Base-by-base conservation (phyloP, 1,140 invertebrate genomes). In the Drosophila nannoptera region DNA sequence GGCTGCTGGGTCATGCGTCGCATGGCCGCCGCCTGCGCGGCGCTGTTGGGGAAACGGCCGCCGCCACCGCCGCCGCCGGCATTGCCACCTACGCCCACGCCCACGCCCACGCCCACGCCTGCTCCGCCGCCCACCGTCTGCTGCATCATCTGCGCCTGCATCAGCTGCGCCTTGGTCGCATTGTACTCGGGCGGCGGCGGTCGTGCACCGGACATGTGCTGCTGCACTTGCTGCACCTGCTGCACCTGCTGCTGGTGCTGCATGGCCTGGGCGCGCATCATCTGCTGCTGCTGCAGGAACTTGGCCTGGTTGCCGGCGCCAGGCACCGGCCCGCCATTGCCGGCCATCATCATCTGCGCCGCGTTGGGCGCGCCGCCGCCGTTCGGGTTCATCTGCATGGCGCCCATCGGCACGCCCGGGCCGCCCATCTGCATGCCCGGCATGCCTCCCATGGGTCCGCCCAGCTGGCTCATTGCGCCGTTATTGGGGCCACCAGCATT, bases 131-230 rank as follows among this genome's bases (percentile, higher is more conserved):
- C 53, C 88, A 89, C 68, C 77, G 91, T 82, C 78, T 90, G 84
- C 87, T 90, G 84, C 81, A 78, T 82, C 84, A 77, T 87, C 70
- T 72, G 87, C 16, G 73, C 88, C 76, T 92, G 92, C 91, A 92
- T 92, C 90, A 93, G 92, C 89, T 90, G 93, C 78, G 90, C 69
- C 87, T 91, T 93, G 68, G 90, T 91, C 4, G 93, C 92, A 90
- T 94, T 95, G 89, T 95, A 95, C 86, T 95, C 94, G 2, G 94
- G 94, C 31, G 94, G 94, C 16, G 94, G 94, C 11, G 94, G 94
- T 48, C 94, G 90, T 4, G 86, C 77, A 1, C 88, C 87, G 29
- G 90, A 86, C 89, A 92, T 91, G 64, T 90, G 90, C 67, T 92
- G 90, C 58, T 71, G 84, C 68, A 55, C 53, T 38, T 77, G 49